Evolutionary conservation across 2,888 invertebrate genomes (phyloP), one percentile per base, ranked within the genome.

Genomic region (Synanthedon vespiformis): DNA sequence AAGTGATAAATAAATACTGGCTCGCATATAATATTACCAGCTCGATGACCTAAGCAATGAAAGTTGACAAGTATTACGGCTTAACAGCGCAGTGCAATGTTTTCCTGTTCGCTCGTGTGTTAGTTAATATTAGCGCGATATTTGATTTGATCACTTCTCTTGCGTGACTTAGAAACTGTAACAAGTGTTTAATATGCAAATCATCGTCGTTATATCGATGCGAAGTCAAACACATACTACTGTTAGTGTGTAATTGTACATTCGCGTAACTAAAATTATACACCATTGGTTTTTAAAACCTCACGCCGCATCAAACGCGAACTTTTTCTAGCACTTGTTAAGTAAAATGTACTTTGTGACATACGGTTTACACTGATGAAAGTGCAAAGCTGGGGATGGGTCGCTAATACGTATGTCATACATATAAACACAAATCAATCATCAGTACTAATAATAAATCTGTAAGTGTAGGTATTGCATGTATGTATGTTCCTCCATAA

Each of bases 131-230:
- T 44, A 34, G 10, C 34, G 49, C 53, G 40, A 53, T 51, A 55
- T 48, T 34, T 34, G 51, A 55, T 51, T 49, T 49, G 50, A 40
- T 44, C n/a, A 40, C 53, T 34, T 22, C 49, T 48, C 52, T 27
- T 52, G 49, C 16, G 34, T 41, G 53, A 53, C 53, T 53, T 52
- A 51, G 41, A 55, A 53, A 55, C 52, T 51, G 51, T 52, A 52
- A 48, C 50, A 50, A 40, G 44, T 44, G 44, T 50, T 52, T 50
- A 44, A 14, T 44, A 44, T 44, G 44, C 14, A 44, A 44, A 44
- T 44, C 44, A 44, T 44, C 14, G 44, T 14, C 14, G 44, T 44
- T 44, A 44, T 44, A 44, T 44, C 44, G 14, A 44, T n/a, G 14
- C 44, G 44, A 44, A 14, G 44, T 4, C 44, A 44, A 34, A 34